Conservation (phyloP, 2,113 vertebrate genomes). For the Rhagologus leucostigma region DNA sequence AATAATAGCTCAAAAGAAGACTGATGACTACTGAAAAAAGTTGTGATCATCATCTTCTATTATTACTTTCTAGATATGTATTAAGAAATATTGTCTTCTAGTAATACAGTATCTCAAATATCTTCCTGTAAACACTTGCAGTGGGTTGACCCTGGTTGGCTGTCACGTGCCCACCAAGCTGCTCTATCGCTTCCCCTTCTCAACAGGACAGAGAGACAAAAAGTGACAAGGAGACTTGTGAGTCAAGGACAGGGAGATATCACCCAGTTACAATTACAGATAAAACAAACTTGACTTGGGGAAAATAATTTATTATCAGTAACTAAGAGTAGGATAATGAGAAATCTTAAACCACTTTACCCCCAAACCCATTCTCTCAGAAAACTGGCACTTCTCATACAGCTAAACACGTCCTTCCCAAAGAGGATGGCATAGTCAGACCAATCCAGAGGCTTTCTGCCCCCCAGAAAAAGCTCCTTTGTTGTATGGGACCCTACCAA, state of each 20-base stretch:
- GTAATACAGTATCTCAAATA: background rate
- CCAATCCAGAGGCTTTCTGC: background rate
- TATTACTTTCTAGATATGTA: background rate
- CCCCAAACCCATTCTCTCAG: background rate
- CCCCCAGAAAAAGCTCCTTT: too few relatives aligned
- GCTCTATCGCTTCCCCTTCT: accelerated
- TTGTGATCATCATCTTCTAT: background rate
- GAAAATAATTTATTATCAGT: background rate
- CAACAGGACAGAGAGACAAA: background rate
- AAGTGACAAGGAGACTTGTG: accelerated
- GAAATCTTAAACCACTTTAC: background rate
- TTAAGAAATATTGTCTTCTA: background rate
- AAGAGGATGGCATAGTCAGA: background rate
- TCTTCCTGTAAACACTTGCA: background rate
- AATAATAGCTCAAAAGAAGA: background rate
- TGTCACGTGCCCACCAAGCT: background rate
- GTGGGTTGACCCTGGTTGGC: background rate
- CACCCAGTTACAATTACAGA: background rate
- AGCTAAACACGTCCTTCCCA: background rate
- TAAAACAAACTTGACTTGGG: background rate
- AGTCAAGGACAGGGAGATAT: too few relatives aligned
- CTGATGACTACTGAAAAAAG: background rate
- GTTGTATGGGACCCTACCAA: background rate
- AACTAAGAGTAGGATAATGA: background rate
- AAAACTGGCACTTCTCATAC: background rate